phyloP scores from a whole-genome alignment of 23 tunicate genomes.

The Pegea sp. region DNA sequence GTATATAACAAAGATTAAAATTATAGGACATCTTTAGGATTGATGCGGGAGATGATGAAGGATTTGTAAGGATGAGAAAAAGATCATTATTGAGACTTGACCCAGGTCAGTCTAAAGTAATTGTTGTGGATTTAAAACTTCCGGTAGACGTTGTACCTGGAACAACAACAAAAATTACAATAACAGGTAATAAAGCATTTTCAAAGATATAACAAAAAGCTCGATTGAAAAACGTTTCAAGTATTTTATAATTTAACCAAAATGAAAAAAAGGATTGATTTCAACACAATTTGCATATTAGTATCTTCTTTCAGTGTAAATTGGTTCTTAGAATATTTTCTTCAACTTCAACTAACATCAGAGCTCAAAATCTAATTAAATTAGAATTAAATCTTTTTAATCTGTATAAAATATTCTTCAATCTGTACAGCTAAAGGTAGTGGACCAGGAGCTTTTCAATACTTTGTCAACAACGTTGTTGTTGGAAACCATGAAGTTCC shows the following conservation, averaged over 20 bases:
- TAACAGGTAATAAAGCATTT: too few species aligned
- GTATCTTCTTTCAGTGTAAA: too few species aligned
- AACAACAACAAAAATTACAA: background rate
- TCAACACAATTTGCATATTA: too few species aligned
- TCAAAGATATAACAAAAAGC: too few species aligned
- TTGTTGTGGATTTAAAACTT: background rate
- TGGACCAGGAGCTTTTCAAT: conserved; percentile 25
- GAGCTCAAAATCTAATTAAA: too few species aligned
- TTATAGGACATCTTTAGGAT: background rate
- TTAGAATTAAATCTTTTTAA: too few species aligned
- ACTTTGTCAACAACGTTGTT: conserved; percentile 22
- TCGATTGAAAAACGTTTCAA: too few species aligned
- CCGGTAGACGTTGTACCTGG: background rate
- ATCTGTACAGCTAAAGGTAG: conserved; percentile 41
- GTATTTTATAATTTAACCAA: too few species aligned
- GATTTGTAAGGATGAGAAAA: background rate
- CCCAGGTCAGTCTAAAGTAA: background rate
- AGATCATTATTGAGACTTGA: background rate
- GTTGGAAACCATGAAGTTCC: conserved; percentile 43
- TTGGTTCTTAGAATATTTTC: too few species aligned
- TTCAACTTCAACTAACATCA: too few species aligned
- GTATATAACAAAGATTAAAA: background rate
- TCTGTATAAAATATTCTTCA: too few species aligned
- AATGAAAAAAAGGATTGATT: too few species aligned
- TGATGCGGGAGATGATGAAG: background rate